Percentiles rank a stretch among this genome's conserved stretches.
These are phyloP conservation scores for Opisthocomus hoazin DNA, from an alignment of 2,113 vertebrate species.

Conservation along the genomic window DNA sequence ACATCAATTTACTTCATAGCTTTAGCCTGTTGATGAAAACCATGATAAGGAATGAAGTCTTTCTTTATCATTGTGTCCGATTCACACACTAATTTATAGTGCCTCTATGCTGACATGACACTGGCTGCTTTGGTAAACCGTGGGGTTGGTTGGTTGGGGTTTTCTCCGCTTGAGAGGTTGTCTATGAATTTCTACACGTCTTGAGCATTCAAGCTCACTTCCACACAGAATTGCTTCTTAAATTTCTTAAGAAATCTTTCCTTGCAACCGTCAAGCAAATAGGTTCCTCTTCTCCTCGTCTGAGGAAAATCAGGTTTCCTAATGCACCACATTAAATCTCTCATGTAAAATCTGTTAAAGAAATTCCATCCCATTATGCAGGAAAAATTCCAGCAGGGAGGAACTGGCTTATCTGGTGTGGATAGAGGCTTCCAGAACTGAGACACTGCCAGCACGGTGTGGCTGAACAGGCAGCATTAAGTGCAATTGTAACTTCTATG, in stretches of 20 bases:
- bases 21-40: background rate
- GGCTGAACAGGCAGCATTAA: background rate
- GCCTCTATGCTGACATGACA: background rate
- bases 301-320: background rate
- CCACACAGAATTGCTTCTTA: background rate
- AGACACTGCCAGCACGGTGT: background rate
- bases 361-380: background rate
- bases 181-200: background rate
- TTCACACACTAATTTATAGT: background rate
- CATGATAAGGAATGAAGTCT: background rate
- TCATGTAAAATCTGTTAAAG: background rate
- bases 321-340: background rate
- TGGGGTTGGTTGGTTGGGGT: background rate
- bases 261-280: background rate
- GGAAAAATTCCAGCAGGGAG: background rate
- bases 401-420: slow-evolving; percentile 24
- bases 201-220: background rate
- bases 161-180: background rate
- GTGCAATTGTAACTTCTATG: background rate
- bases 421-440: background rate
- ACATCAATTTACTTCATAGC: background rate
- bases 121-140: background rate
- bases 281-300: background rate
- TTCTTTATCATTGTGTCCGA: background rate
- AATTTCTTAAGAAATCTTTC: background rate